Conservation (phyloP, 2,113 vertebrate genomes). For the Ibidorhyncha struthersii region DNA sequence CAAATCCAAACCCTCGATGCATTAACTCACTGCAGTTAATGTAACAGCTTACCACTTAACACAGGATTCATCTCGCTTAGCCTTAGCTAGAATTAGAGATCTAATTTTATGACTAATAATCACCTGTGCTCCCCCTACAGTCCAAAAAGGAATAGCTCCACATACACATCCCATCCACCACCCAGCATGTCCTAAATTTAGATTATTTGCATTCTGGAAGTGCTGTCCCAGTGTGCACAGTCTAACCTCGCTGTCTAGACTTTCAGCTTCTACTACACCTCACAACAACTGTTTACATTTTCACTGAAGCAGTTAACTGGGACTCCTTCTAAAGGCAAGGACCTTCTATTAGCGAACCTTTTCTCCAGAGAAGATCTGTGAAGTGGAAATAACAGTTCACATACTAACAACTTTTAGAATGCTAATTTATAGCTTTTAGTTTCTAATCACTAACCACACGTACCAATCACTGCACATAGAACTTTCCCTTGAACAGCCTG, state of each 20-base stretch:
- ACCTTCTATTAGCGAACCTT: not conserved
- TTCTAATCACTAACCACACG: not conserved
- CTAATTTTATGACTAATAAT: not conserved
- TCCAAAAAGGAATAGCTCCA: not conserved
- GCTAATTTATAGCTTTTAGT: not conserved
- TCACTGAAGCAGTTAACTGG: not conserved
- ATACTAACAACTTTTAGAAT: not conserved
- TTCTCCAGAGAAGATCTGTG: not conserved
- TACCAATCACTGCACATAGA: not conserved
- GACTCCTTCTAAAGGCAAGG: not conserved
- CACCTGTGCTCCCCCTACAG: constrained; percentile 16
- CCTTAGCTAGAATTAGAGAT: not conserved
- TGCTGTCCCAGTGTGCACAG: not conserved
- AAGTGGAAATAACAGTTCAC: not conserved
- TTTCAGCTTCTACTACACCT: not conserved
- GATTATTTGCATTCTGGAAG: not conserved
- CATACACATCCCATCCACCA: not conserved
- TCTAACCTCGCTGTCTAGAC: not conserved
- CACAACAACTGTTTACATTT: not conserved
- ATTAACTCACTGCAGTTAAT: not conserved
- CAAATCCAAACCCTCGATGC: not conserved
- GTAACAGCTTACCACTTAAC: not conserved
- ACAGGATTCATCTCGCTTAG: not conserved
- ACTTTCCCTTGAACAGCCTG: not conserved
- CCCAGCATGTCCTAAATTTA: not conserved